phyloP scores from a whole-genome alignment of 2,113 vertebrate species.

The Romanogobio albipinnatus region DNA sequence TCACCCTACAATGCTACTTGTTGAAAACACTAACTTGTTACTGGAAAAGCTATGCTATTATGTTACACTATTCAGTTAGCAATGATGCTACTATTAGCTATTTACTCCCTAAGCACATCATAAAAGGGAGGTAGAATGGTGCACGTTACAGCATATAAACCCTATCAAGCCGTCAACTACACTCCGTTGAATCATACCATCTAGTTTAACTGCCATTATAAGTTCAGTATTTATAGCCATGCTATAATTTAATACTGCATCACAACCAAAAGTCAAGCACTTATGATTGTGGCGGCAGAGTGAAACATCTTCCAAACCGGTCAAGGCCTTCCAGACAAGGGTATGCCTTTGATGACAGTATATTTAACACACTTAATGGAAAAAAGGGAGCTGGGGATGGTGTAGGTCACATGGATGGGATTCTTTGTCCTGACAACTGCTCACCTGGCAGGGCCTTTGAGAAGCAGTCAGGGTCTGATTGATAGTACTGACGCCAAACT shows the following conservation, averaged over 20 bases:
- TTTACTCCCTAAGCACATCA: slow-evolving; percentile 1
- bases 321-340: slow-evolving; percentile 37
- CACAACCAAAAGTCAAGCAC: slow-evolving; percentile 24
- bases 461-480: slow-evolving; percentile 41
- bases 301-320: slow-evolving; percentile 21
- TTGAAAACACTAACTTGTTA: slow-evolving; percentile 14
- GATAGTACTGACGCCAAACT: slow-evolving; percentile 34
- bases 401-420: slow-evolving; percentile 41
- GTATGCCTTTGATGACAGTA: slow-evolving; percentile 47
- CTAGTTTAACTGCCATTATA: slow-evolving; percentile 8
- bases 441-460: slow-evolving; percentile 50
- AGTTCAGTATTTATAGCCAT: slow-evolving; percentile 31
- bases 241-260: slow-evolving; percentile 34
- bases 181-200: neutral
- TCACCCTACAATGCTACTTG: neutral
- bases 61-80: neutral
- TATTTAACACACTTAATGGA: slow-evolving; percentile 49
- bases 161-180: slow-evolving; percentile 10
- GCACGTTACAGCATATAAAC: slow-evolving; percentile 16
- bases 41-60: neutral
- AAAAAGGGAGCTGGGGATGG: slow-evolving; percentile 44
- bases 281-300: slow-evolving; percentile 22
- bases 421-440: slow-evolving; percentile 45
- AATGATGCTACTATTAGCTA: neutral
- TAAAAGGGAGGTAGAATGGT: neutral